Conservation (phyloP, 2,797 vertebrate species). For the Sciurus carolinensis region DNA sequence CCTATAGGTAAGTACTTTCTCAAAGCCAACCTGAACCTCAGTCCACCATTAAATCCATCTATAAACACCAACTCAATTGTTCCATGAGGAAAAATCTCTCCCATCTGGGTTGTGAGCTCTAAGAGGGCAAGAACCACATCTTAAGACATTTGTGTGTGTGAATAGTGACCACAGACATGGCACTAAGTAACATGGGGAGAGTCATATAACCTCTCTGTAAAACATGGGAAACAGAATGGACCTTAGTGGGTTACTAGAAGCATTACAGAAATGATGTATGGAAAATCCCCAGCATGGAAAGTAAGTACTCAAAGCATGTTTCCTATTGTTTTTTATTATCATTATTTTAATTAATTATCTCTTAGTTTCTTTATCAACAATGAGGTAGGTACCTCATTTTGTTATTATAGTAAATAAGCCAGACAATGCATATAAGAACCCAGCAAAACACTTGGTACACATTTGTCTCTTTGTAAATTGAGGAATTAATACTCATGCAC, state of each 20-base stretch:
- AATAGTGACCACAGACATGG: neutral
- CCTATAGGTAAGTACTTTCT: neutral
- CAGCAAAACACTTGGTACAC: neutral
- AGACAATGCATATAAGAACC: neutral
- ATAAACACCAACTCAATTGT: neutral
- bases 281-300: neutral
- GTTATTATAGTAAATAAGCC: neutral
- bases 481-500: neutral
- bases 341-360: constrained; percentile 5
- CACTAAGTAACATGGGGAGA: rapidly evolving
- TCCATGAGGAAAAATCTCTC: neutral
- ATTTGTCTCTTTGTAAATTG: neutral
- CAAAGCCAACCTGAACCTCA: neutral
- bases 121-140: neutral
- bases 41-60: neutral
- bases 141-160: neutral
- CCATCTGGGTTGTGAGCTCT: neutral
- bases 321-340: constrained; percentile 2
- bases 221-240: neutral
- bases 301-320: constrained; percentile 18
- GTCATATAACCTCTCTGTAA: neutral
- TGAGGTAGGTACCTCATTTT: neutral
- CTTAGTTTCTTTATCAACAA: neutral
- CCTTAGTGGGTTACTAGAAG: neutral
- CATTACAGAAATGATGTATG: neutral